Evolutionary conservation across 2,113 vertebrate genomes (phyloP).

Genomic region (Notarius quadriscutis): DNA sequence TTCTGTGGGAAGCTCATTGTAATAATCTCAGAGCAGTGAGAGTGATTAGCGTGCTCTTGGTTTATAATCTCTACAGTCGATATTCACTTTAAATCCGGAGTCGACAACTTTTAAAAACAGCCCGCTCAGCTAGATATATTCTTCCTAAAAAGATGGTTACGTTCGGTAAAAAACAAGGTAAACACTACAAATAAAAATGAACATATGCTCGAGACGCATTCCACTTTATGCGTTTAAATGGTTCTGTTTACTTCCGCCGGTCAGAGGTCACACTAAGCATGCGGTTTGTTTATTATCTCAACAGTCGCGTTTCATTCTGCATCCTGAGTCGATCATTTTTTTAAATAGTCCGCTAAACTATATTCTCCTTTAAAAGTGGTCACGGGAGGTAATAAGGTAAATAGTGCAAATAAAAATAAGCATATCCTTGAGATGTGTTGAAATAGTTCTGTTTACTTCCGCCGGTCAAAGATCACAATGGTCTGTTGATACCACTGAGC

Average conservation of each 20-base stretch:
- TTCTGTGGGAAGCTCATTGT: neutral
- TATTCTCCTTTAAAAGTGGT: neutral
- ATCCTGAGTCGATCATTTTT: neutral
- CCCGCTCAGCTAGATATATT: neutral
- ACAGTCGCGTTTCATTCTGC: neutral
- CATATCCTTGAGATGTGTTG: neutral
- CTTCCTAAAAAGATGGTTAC: neutral
- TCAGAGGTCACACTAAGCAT: neutral
- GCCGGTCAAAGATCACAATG: conserved; percentile 2
- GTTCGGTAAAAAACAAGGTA: neutral
- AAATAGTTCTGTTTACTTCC: conserved; percentile 32
- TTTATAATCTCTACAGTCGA: neutral
- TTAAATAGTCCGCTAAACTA: neutral
- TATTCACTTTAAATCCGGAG: neutral
- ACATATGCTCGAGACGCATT: neutral
- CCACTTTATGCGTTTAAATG: neutral
- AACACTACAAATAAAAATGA: neutral
- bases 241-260: conserved; percentile 29
- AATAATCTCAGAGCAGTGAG: too few relatives aligned
- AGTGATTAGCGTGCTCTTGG: neutral
- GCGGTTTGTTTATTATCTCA: neutral
- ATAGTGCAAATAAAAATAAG: neutral
- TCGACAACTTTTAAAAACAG: neutral
- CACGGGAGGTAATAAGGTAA: neutral
- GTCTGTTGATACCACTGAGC: neutral